A percentile compares a stretch with the other conserved stretches of the same genome.
Evolutionary conservation across 2,888 invertebrate genomes (phyloP).

Genomic region (Gibbula magus): DNA sequence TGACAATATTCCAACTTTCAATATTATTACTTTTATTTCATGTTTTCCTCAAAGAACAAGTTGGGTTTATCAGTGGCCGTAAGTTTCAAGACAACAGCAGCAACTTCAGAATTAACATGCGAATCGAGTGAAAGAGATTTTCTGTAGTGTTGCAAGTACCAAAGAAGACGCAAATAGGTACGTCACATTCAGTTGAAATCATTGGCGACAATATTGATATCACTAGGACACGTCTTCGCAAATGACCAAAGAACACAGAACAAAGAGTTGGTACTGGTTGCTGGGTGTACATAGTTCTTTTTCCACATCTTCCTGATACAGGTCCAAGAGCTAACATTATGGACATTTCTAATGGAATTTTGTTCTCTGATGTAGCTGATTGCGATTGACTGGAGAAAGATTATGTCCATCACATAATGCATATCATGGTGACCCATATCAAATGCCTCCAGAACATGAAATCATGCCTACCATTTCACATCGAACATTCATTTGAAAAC

Average conservation of each 20-base stretch:
- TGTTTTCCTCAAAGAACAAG: too few species aligned
- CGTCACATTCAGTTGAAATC: too few species aligned
- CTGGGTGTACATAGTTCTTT: constrained; percentile 2
- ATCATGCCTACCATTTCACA: neutral
- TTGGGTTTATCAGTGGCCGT: too few species aligned
- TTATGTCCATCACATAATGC: constrained; percentile 19
- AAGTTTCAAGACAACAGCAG: too few species aligned
- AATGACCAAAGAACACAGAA: constrained; percentile 17
- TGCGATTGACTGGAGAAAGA: neutral
- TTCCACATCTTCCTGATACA: constrained; percentile 17
- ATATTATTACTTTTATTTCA: too few species aligned
- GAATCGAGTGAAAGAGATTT: too few species aligned
- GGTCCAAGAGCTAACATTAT: neutral
- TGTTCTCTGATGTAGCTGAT: neutral
- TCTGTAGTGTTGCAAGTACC: too few species aligned
- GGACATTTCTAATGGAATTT: neutral
- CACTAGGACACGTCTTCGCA: too few species aligned
- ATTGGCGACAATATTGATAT: too few species aligned
- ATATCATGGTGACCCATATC: constrained; percentile 23
- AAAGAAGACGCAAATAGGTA: too few species aligned
- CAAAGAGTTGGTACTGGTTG: constrained; percentile 31
- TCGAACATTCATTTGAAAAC: constrained; percentile 9
- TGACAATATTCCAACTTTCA: too few species aligned
- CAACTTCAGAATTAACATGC: too few species aligned
- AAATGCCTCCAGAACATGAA: neutral